Base-by-base conservation (phyloP, 2,888 invertebrate genomes). In the Gandaritis pyraliata region DNA sequence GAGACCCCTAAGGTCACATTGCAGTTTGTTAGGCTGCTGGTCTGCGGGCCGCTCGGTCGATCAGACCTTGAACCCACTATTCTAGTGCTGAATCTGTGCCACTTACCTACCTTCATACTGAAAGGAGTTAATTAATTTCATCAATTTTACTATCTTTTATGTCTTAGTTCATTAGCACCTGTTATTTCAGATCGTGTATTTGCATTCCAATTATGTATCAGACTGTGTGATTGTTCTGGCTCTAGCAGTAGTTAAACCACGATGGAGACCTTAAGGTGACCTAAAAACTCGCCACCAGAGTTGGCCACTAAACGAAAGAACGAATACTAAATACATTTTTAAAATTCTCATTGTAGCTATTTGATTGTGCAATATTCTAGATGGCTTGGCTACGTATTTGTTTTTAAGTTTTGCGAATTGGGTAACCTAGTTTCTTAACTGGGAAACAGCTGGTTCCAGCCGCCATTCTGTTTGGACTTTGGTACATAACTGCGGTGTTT, bases 361-460 rank as follows among this genome's bases (percentile, higher is more conserved):
- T n/a, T n/a, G n/a, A n/a, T 29, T 29, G 29, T 15, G 41, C 41
- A 41, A 8, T 15, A 15, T 41, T 41, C 15, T 41, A 41, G 15
- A 13, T n/a, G n/a, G n/a, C n/a, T n/a, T 2, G 7, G 41, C 8
- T 39, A 39, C 4, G 13, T 39, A 13, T 39, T 7, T 39, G 39
- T 39, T 41, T 41, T 41, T 41, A 51, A 29, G 46, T 46, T 38
- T 39, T 18, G 18, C 36, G 10, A 52, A 58, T 46, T 58, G 47
- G 58, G 58, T 58, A 36, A 58, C 58, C 51, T 38, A 58, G 58
- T 52, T 58, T 51, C 15, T 46, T 45, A 52, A 58, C 46, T 58
- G n/a, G 45, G 43, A 6, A 52, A n/a, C 58, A 58, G 51, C 46
- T 47, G 51, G 47, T 47, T 41, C 2, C 15, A 5, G 45, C 10